Evolutionary conservation across 2,888 invertebrate species (phyloP), one percentile per base, ranked within the genome.

Genomic region (Fabriciana adippe): DNA sequence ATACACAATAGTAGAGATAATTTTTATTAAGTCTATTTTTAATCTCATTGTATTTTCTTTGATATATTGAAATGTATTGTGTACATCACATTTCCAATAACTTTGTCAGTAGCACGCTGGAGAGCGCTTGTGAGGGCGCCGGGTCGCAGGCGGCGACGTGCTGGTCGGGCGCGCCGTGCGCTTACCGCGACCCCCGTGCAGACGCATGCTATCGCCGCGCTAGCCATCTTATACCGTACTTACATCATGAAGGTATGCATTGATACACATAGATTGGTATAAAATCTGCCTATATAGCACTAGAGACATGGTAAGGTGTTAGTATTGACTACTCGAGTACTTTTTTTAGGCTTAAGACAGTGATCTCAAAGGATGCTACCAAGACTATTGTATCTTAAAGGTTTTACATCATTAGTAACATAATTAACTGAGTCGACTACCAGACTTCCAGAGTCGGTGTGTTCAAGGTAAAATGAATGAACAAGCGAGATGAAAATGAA

Each of bases 81-180:
- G 47, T 11, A 5, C 18, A 3, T 47, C 15, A 47, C 51, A 48
- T 6, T 60, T 31, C 31, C 41, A n/a, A 53, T 11, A 55, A 56
- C 55, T 16, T 55, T 45, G 41, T 55, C 53, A 90, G 89, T 13
- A 75, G 78, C 4, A 75, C 79, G 67, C 84, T 85, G 2, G 86
- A 86, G 47, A 81, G 79, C 13, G 81, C 82, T 0, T 91, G 91
- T 62, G 87, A 87, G 35, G 92, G 92, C 13, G 90, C 89, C 0
- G 88, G 87, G 0, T 87, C 87, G 0, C 90, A 91, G 65, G 85
- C 86, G 41, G 78, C 83, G 18, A 84, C 87, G 13, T 92, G 92
- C 74, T 91, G 90, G 90, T 76, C 87, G n/a, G 89, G 89, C 0
- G 69, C 69, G 15, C 77, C 81, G 1, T 92, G 93, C 73, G 84